Conservation (phyloP, 2,797 vertebrate genomes). For the Alca torda region DNA sequence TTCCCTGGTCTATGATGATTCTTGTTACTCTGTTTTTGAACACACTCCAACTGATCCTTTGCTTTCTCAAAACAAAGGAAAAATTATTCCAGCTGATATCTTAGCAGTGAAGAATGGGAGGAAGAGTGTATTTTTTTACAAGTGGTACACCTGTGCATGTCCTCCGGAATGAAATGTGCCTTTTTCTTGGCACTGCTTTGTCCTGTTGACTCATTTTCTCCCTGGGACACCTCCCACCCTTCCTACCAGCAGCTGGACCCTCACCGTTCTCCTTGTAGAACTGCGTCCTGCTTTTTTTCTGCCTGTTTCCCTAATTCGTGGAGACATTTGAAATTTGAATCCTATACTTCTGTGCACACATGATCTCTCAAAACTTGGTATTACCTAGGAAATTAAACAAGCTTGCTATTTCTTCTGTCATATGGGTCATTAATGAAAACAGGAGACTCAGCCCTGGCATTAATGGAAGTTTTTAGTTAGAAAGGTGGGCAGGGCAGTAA, state of each 20-base stretch:
- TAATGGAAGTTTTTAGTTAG: slow-evolving; percentile 23
- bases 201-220: neutral
- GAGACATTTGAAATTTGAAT: neutral
- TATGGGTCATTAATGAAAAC: neutral
- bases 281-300: neutral
- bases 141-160: neutral
- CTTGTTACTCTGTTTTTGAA: neutral
- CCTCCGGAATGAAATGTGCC: neutral
- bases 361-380: neutral
- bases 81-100: neutral
- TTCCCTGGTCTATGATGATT: neutral
- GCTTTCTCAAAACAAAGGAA: neutral
- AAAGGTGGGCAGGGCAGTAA: neutral
- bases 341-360: neutral
- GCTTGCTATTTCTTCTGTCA: neutral
- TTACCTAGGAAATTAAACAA: neutral
- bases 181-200: neutral
- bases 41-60: neutral
- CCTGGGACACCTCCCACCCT: neutral
- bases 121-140: neutral
- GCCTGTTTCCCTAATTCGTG: neutral
- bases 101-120: neutral
- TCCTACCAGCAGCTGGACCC: neutral
- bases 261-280: neutral
- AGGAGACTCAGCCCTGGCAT: neutral